Percentiles rank a stretch among this genome's conserved stretches.
These are phyloP conservation scores for Oligia latruncula DNA, from an alignment of 2,888 invertebrate genomes.

Conservation along the genomic window DNA sequence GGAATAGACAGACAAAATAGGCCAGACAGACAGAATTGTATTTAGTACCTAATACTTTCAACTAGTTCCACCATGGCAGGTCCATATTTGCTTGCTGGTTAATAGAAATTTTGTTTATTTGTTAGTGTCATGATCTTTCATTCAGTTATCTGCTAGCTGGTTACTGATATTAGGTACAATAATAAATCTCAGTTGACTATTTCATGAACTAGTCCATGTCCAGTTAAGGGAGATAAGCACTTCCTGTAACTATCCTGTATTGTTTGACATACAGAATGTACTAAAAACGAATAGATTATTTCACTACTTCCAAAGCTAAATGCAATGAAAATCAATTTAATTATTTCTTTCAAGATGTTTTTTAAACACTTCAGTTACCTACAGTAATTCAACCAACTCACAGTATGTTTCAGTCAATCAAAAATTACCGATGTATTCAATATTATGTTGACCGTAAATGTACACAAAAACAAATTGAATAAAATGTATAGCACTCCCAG, in stretches of 20 bases:
- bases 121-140: neutral
- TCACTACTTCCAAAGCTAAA: neutral
- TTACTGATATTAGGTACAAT: neutral
- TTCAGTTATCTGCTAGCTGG: neutral
- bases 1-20: too few species aligned
- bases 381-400: neutral
- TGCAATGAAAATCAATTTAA: neutral
- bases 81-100: too few species aligned
- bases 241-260: neutral
- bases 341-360: neutral
- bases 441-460: constrained; percentile 16
- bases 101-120: neutral
- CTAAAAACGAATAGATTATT: neutral
- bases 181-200: neutral
- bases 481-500: constrained; percentile 6
- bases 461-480: constrained; percentile 41
- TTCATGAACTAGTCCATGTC: neutral
- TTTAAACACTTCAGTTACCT: neutral
- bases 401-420: neutral
- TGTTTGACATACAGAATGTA: neutral
- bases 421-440: constrained; percentile 14
- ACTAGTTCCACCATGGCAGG: too few species aligned
- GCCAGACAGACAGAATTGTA: too few species aligned
- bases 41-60: too few species aligned
- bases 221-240: constrained; percentile 4